Conservation (phyloP, 2,797 vertebrate species). For the Gobionotothen gibberifrons region DNA sequence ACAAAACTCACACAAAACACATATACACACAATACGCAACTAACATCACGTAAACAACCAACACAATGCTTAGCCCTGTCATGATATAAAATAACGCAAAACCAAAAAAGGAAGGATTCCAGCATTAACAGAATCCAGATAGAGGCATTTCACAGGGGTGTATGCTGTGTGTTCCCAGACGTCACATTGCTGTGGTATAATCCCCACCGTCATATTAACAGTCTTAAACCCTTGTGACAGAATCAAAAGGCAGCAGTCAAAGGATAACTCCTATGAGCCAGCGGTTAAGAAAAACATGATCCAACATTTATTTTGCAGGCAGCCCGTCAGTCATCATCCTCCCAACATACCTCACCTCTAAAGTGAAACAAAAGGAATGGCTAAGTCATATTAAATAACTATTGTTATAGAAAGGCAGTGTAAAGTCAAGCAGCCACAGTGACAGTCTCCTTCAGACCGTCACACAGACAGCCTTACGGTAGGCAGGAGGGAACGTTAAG, state of each 20-base stretch:
- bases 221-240: conserved; percentile 8
- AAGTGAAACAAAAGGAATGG: neutral
- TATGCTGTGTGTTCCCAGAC: neutral
- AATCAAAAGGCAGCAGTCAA: conserved; percentile 25
- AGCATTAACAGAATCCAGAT: conserved; percentile 35
- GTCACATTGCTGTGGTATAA: neutral
- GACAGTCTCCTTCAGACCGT: neutral
- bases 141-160: conserved; percentile 3
- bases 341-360: neutral
- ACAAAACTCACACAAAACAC: conserved; percentile 52
- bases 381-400: neutral
- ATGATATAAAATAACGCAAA: conserved; percentile 29
- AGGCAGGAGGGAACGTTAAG: neutral
- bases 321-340: neutral
- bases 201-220: neutral
- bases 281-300: neutral
- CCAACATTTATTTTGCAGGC: neutral
- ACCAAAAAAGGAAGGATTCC: conserved; percentile 26
- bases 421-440: neutral
- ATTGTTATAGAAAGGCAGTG: conserved; percentile 11
- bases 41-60: conserved; percentile 35
- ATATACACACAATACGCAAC: conserved; percentile 26
- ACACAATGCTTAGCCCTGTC: conserved; percentile 65
- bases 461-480: neutral
- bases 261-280: conserved; percentile 8